Base-by-base conservation (phyloP, 1,140 invertebrate genomes). In the Drosophila rhopaloa region DNA sequence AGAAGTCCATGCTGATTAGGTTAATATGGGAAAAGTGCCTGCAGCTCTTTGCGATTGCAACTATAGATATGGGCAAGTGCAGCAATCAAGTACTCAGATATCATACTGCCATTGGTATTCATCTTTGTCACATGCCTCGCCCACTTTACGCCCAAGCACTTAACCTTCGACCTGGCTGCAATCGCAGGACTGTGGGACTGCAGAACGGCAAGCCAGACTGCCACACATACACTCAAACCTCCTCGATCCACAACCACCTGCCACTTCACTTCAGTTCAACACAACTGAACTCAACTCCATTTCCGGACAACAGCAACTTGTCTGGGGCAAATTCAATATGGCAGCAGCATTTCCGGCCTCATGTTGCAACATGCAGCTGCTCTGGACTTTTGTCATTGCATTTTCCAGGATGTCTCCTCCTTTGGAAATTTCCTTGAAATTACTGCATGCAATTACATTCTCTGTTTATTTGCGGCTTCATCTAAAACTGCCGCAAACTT, bases 381-480 rank as follows among this genome's bases (percentile, higher is more conserved):
- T 14, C n/a, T 51, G 35, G n/a, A 16, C n/a, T 51, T 51, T 51
- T 35, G 48, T 51, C 66, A 65, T 59, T 57, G 51, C 55, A 44
- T 41, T 37, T 46, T 19, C 32, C 32, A 38, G 32, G 32, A 54
- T 38, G 19, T 10, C 46, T 11, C 9, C 11, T 4, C 9, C 14
- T 27, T 19, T 44, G 5, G 8, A 7, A 11, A 24, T 37, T 16
- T 38, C 43, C 50, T 47, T 48, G 51, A 44, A 47, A 41, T 47
- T 50, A 14, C 41, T 43, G 62, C 44, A 56, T 78, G 74, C 82
- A 76, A 86, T 85, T 81, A 79, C 82, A 82, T 76, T 85, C 79
- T 88, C 79, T 82, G 82, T 79, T 82, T 88, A 88, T 86, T 86
- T 86, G 83, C 50, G 72, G 81, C 66, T 63, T 72, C 67, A 57